Conservation (phyloP, 2,113 vertebrate genomes). For the Verasper variegatus region DNA sequence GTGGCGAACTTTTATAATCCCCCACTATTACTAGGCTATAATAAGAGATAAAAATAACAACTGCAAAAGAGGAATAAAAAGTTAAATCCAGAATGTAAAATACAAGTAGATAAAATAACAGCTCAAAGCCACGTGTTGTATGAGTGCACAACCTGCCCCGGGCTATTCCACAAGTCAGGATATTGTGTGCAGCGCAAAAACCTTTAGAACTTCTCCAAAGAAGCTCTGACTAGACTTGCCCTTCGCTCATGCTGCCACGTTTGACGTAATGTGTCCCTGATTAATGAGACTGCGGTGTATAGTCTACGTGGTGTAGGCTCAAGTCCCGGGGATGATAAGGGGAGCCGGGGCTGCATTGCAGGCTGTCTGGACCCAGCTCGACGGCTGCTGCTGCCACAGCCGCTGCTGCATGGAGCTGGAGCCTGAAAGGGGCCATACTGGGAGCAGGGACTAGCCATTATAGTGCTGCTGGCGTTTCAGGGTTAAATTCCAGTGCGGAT, state of each 20-base stretch:
- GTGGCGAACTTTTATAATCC: neutral
- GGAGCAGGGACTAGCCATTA: constrained; percentile 62
- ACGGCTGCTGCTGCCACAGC: neutral
- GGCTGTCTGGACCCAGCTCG: constrained; percentile 54
- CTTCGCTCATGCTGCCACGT: constrained; percentile 37
- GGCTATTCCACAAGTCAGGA: neutral
- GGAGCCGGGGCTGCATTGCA: constrained; percentile 33
- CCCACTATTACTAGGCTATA: neutral
- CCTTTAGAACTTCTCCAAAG: neutral
- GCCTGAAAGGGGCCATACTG: constrained; percentile 57
- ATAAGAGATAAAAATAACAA: neutral
- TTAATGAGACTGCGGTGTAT: constrained; percentile 55
- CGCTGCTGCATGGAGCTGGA: constrained; percentile 34
- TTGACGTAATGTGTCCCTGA: constrained; percentile 55
- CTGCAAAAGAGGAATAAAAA: neutral
- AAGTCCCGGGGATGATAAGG: constrained; percentile 57
- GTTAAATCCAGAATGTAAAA: neutral
- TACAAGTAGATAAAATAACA: constrained; percentile 1
- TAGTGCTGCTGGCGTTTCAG: constrained; percentile 65
- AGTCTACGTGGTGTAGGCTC: constrained; percentile 28
- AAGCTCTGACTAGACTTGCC: constrained; percentile 45
- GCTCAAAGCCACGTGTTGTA: neutral
- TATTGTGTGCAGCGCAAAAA: neutral
- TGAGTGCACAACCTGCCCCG: neutral
- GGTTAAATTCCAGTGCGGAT: constrained; percentile 78